Evolutionary conservation across 2,113 vertebrate genomes (phyloP), one percentile per base, ranked within the genome.

Genomic region (Cariama cristata): DNA sequence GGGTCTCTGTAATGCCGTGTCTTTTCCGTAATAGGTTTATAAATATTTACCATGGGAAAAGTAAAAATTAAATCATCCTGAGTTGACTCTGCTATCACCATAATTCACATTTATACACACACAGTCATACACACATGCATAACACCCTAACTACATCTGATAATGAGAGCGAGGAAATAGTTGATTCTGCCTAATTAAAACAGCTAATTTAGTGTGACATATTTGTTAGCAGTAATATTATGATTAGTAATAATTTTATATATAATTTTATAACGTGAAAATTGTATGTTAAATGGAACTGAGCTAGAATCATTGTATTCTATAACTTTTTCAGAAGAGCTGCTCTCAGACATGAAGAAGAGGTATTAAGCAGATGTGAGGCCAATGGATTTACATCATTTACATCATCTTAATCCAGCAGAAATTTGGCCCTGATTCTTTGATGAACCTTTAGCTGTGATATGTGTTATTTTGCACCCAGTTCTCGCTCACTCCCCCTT

Each of bases 131-230:
- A 66, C 38, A 89, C 53, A 45, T 53, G 45, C 58, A 30, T 76
- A 73, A 62, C 69, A 82, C n/a, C 19, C 86, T 94, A 89, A 93
- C 96, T 88, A 32, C n/a, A 82, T 88, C 91, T 95, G 74, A 97
- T 96, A 95, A 97, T 91, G 93, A 88, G 27, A 86, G 87, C n/a
- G 81, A 96, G 64, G 58, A 86, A 95, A 60, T 77, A 86, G 75
- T 91, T 98, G 85, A 94, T 97, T 97, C 72, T 75, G 19, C 40
- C 77, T 97, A 95, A 97, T 98, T 98, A 95, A 98, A 95, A 94
- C 73, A 95, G 95, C 79, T 96, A 95, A 98, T 98, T 98, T 97
- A 67, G 62, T 95, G 67, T 93, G 89, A 59, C 79, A 40, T 90
- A 88, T 79, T 93, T 97, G 45, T 92, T 97, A 90, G 66, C 27